A percentile compares a stretch with the other conserved stretches of the same genome.
phyloP scores from a whole-genome alignment of 2,888 invertebrate species.

The Noctua fimbriata region DNA sequence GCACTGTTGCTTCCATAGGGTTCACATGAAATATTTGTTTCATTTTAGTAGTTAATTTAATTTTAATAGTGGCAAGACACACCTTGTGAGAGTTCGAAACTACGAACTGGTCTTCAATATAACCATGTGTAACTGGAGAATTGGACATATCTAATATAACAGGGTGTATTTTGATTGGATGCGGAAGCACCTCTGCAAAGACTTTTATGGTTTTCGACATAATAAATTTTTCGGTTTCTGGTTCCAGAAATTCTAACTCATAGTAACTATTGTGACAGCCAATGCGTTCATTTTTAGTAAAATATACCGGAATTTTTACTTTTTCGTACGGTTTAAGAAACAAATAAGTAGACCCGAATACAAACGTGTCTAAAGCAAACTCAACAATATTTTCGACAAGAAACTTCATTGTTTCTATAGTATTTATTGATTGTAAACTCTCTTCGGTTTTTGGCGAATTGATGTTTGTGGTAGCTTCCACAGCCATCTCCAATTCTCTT shows the following conservation, averaged over 20 bases:
- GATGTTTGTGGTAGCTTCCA: conserved; percentile 10
- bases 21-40: conserved; percentile 77
- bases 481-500: conserved; percentile 45
- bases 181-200: conserved; percentile 79
- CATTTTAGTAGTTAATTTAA: conserved; percentile 81
- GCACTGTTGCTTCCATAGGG: conserved; percentile 77
- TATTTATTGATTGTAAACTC: conserved; percentile 58
- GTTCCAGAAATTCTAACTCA: conserved; percentile 76
- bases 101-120: conserved; percentile 75
- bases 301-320: conserved; percentile 72
- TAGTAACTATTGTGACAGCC: conserved; percentile 83
- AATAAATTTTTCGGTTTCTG: conserved; percentile 68
- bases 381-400: conserved; percentile 75
- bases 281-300: conserved; percentile 78
- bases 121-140: conserved; percentile 77
- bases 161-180: conserved; percentile 81
- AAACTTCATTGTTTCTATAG: conserved; percentile 65
- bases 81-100: conserved; percentile 78
- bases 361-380: conserved; percentile 76
- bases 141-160: conserved; percentile 80
- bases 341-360: conserved; percentile 77
- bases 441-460: neutral
- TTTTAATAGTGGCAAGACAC: conserved; percentile 75
- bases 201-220: conserved; percentile 76
- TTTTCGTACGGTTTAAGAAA: conserved; percentile 71